Base-by-base conservation (phyloP, 2,797 vertebrate genomes). In the Aldrovandia affinis region DNA sequence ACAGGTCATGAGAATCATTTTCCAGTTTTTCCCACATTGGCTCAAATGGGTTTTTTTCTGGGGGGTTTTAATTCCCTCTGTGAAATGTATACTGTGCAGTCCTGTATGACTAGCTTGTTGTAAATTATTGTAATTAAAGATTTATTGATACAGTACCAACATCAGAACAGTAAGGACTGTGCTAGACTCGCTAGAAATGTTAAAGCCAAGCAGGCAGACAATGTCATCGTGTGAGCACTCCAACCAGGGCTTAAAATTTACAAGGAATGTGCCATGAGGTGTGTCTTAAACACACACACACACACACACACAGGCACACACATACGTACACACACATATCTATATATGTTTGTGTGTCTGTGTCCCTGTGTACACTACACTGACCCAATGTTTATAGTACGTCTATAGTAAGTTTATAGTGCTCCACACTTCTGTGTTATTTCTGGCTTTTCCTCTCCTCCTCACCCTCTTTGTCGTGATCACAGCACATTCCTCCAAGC, bases 371-470 rank as follows among this genome's bases (percentile, higher is more conserved):
- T n/a, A n/a, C n/a, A n/a, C n/a, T n/a, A n/a, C n/a, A n/a, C n/a
- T n/a, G n/a, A n/a, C n/a, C n/a, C n/a, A n/a, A n/a, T n/a, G n/a
- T n/a, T n/a, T n/a, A n/a, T n/a, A n/a, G n/a, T n/a, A n/a, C n/a
- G n/a, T n/a, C n/a, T n/a, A n/a, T n/a, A n/a, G n/a, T n/a, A n/a
- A n/a, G n/a, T n/a, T n/a, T n/a, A n/a, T n/a, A n/a, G n/a, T 78
- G 54, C 42, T 77, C 68, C 68, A 47, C 89, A 85, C 89, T 89
- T 91, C 61, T 30, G 61, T 88, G 89, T 88, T 85, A 81, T 87
- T 88, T 88, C 81, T 87, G 78, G 86, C 70, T 87, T 85, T 57
- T 85, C 84, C 75, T 88, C 88, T 88, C 14, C 88, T 89, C 85
- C 88, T 7, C 33, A 82, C 86, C 65, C 86, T 52, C 81, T 83